phyloP scores from a whole-genome alignment of 2,888 invertebrate genomes.

The Subacronicta megacephala region DNA sequence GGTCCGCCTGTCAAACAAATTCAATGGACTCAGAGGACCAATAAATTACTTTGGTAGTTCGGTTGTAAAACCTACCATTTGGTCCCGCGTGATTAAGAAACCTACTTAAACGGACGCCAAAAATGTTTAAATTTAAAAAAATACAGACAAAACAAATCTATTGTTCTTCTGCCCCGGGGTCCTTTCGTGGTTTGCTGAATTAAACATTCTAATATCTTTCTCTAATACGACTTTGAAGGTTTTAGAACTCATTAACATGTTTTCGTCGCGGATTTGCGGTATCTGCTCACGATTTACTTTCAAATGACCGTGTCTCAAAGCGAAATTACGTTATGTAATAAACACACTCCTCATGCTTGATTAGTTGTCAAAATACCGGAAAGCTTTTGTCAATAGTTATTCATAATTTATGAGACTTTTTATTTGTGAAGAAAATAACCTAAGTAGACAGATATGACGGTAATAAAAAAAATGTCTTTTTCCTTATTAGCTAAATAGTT shows the following conservation, averaged over 20 bases:
- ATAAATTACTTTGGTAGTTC: background rate
- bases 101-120: no score
- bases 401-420: no score
- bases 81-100: no score
- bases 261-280: constrained; percentile 9
- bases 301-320: constrained; percentile 58
- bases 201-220: background rate
- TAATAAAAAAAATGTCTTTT: no score
- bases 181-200: no score
- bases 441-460: no score
- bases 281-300: constrained; percentile 62
- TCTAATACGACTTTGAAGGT: background rate
- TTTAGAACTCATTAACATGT: constrained; percentile 21
- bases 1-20: no score
- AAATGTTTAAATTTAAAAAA: no score
- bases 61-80: background rate
- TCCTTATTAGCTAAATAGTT: no score
- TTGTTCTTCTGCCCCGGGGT: no score
- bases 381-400: constrained; percentile 6
- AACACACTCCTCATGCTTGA: constrained; percentile 41
- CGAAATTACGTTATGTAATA: constrained; percentile 70
- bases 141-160: no score
- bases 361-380: constrained; percentile 57
- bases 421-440: no score
- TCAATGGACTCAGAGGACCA: constrained; percentile 4